Conservation (phyloP, 2,888 invertebrate species). For the Eustalomyia histrio region DNA sequence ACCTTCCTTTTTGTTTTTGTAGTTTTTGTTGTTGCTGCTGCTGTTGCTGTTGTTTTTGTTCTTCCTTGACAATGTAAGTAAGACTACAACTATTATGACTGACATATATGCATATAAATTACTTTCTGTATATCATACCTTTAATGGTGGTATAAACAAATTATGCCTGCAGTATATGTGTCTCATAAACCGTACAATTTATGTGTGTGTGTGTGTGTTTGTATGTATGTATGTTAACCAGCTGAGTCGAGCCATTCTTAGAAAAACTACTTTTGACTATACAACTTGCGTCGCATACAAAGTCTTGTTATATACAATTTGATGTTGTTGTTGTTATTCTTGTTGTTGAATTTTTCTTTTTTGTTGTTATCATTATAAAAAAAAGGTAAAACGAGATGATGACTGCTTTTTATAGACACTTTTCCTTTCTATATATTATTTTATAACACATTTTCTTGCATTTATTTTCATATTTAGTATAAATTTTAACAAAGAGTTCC, state of each 20-base stretch:
- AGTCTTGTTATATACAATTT: conserved; percentile 12
- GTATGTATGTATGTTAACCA: conserved; percentile 3
- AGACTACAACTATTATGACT: neutral
- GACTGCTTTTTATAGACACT: conserved; percentile 60
- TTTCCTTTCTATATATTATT: conserved; percentile 23
- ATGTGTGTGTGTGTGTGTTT: neutral
- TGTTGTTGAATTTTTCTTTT: conserved; percentile 25
- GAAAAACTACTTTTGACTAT: conserved; percentile 30
- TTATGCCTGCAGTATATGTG: conserved; percentile 58
- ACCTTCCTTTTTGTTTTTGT: too few species aligned
- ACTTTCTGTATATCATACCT: conserved; percentile 25
- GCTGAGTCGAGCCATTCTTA: conserved; percentile 36
- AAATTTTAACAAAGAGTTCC: neutral
- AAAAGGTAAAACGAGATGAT: conserved; percentile 25
- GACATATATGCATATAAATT: neutral
- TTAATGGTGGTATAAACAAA: conserved; percentile 50
- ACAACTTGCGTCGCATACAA: neutral
- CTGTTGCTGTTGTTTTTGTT: too few species aligned
- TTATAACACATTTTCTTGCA: neutral
- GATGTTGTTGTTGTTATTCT: conserved; percentile 16
- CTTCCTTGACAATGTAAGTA: conserved; percentile 6
- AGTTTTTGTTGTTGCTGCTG: too few species aligned
- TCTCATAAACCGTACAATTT: conserved; percentile 44
- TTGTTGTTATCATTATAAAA: conserved; percentile 26
- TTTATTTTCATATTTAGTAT: neutral